Conservation (phyloP, 1,140 invertebrate species). For the Drosophila pandora region DNA sequence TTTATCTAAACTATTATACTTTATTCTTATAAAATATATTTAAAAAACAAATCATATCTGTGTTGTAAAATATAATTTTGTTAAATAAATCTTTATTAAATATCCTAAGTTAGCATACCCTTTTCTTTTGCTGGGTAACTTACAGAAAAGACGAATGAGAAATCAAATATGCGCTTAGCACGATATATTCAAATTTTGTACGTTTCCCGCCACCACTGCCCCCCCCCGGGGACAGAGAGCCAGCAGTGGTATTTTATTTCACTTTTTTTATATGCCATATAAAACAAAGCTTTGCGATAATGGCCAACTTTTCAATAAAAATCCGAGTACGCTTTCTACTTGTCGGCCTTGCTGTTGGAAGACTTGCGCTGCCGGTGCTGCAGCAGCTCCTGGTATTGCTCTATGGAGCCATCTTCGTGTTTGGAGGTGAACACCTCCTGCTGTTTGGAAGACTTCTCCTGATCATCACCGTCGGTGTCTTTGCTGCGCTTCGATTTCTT, state of each 20-base stretch:
- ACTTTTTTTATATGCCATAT: conserved; percentile 56
- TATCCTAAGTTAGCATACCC: background rate
- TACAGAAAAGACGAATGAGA: conserved; percentile 39
- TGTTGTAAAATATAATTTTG: background rate
- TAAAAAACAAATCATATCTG: background rate
- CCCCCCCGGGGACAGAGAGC: background rate
- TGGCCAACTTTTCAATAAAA: conserved; percentile 68
- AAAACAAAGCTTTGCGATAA: conserved; percentile 29
- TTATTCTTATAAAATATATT: background rate
- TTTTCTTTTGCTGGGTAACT: conserved; percentile 17
- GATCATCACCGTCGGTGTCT: conserved; percentile 18
- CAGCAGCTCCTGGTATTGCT: conserved; percentile 78
- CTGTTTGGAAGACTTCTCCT: conserved; percentile 31
- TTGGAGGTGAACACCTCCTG: conserved; percentile 56
- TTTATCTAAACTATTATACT: too few relatives aligned
- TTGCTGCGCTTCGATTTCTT: conserved; percentile 84
- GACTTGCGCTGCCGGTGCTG: conserved; percentile 73
- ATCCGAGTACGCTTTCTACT: conserved; percentile 30
- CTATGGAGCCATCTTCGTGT: conserved; percentile 80
- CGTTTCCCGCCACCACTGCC: conserved; percentile 24
- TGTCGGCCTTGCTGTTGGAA: conserved; percentile 65
- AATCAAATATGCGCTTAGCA: conserved; percentile 80
- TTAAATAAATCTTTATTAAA: background rate
- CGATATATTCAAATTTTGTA: conserved; percentile 81
- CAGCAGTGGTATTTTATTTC: conserved; percentile 30